Conservation (phyloP, 2,797 vertebrate species). For the Hafferia zeledoni region DNA sequence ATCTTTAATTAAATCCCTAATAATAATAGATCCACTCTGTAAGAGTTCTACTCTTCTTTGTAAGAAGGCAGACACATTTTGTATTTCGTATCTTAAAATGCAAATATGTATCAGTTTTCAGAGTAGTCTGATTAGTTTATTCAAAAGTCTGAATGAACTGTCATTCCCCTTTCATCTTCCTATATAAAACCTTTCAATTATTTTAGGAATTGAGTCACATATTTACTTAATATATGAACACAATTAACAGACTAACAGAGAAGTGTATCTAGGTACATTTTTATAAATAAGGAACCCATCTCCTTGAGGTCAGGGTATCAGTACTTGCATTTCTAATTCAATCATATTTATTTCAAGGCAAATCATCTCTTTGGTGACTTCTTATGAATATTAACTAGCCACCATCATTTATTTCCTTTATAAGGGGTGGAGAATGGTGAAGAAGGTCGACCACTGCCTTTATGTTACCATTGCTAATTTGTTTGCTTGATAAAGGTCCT, state of each 20-base stretch:
- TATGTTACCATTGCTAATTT: background rate
- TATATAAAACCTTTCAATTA: conserved; percentile 15
- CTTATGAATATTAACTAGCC: conserved; percentile 46
- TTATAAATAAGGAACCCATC: conserved; percentile 34
- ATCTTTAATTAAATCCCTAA: conserved; percentile 33
- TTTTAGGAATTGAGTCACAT: conserved; percentile 5
- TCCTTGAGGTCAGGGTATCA: conserved; percentile 52
- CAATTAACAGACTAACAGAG: background rate
- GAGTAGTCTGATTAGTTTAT: conserved; percentile 17
- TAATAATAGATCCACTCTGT: background rate
- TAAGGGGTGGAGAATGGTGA: background rate
- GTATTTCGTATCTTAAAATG: conserved; percentile 41
- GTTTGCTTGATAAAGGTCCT: background rate
- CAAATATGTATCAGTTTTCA: background rate
- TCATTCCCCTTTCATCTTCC: background rate
- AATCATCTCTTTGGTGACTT: conserved; percentile 38
- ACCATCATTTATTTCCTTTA: conserved; percentile 18
- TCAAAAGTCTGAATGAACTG: background rate
- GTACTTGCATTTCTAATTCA: conserved; percentile 57
- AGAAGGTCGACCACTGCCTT: conserved; percentile 29
- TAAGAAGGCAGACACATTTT: background rate
- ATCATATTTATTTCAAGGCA: conserved; percentile 55
- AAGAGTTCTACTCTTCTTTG: background rate
- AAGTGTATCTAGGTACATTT: conserved; percentile 13
- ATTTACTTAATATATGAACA: background rate